Percentiles rank a stretch among this genome's conserved stretches.
Conservation (phyloP, 2,888 invertebrate genomes). For the Harpalus rubripes region DNA sequence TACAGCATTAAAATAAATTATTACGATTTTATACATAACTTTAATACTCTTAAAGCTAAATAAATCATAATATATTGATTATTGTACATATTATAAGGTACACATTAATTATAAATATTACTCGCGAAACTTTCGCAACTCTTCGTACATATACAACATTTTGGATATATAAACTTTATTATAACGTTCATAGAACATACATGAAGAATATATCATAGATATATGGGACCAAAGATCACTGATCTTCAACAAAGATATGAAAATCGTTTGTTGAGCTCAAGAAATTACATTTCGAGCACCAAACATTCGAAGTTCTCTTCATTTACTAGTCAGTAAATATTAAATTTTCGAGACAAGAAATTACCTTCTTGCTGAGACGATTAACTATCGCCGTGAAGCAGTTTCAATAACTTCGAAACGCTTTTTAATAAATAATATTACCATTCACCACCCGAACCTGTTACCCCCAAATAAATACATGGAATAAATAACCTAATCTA, state of each 20-base stretch:
- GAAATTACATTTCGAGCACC: slow-evolving; percentile 63
- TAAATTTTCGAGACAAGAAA: slow-evolving; percentile 75
- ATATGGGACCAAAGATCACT: slow-evolving; percentile 95
- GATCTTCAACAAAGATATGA: slow-evolving; percentile 75
- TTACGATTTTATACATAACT: slow-evolving; percentile 71
- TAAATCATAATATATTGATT: slow-evolving; percentile 42
- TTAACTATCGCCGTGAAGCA: slow-evolving; percentile 71
- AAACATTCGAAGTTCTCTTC: slow-evolving; percentile 42
- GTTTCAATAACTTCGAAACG: slow-evolving; percentile 76
- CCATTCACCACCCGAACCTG: slow-evolving; percentile 61
- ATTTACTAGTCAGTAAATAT: slow-evolving; percentile 76
- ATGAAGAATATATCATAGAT: slow-evolving; percentile 96
- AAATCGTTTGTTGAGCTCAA: slow-evolving; percentile 73
- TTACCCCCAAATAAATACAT: slow-evolving; percentile 65
- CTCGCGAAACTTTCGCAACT: slow-evolving; percentile 56
- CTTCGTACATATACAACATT: slow-evolving; percentile 55
- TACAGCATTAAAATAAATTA: slow-evolving; percentile 67
- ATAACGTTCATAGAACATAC: slow-evolving; percentile 96
- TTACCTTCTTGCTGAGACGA: slow-evolving; percentile 78
- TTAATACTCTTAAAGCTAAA: slow-evolving; percentile 58
- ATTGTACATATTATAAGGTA: slow-evolving; percentile 63
- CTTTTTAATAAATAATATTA: slow-evolving; percentile 69
- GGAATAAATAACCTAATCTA: slow-evolving; percentile 64
- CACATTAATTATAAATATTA: slow-evolving; percentile 51
- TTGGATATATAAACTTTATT: slow-evolving; percentile 47